Evolutionary conservation across 2,888 invertebrate genomes (phyloP).

Genomic region (Pterostichus niger): DNA sequence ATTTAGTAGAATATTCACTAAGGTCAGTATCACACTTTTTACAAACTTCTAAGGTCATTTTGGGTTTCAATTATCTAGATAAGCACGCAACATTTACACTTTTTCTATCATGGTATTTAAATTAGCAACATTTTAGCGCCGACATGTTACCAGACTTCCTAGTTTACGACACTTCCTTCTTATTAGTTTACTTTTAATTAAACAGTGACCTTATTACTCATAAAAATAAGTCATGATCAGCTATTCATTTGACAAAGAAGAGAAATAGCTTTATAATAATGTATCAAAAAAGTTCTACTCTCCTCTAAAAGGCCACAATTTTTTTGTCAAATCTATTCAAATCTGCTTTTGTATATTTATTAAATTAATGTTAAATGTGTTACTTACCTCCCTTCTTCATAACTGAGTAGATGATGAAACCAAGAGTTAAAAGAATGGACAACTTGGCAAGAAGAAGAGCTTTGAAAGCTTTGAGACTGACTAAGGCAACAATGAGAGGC

Average conservation of each 20-base stretch:
- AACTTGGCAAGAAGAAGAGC: constrained; percentile 91
- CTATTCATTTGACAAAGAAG: too few species aligned
- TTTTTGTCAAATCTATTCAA: too few species aligned
- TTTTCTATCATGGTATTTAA: constrained; percentile 48
- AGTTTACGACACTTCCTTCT: constrained; percentile 56
- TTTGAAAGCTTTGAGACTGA: constrained; percentile 90
- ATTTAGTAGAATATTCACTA: constrained; percentile 59
- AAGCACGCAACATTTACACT: constrained; percentile 42
- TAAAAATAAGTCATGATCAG: constrained; percentile 23
- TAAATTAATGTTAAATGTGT: background rate
- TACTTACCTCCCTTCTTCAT: constrained; percentile 86
- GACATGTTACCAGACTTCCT: constrained; percentile 22
- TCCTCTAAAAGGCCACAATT: too few species aligned
- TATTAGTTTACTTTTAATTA: constrained; percentile 45
- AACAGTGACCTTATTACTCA: constrained; percentile 45
- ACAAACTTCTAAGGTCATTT: constrained; percentile 49
- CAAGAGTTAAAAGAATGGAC: constrained; percentile 88
- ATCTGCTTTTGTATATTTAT: too few species aligned
- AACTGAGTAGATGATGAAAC: constrained; percentile 89
- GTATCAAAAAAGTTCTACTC: too few species aligned
- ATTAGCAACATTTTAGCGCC: constrained; percentile 49
- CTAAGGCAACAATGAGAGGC: constrained; percentile 89
- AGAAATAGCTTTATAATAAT: too few species aligned
- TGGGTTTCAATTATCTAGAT: constrained; percentile 57
- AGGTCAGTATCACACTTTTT: constrained; percentile 64